Base-by-base conservation (phyloP, 1,140 invertebrate species). In the Hylaeus volcanicus region DNA sequence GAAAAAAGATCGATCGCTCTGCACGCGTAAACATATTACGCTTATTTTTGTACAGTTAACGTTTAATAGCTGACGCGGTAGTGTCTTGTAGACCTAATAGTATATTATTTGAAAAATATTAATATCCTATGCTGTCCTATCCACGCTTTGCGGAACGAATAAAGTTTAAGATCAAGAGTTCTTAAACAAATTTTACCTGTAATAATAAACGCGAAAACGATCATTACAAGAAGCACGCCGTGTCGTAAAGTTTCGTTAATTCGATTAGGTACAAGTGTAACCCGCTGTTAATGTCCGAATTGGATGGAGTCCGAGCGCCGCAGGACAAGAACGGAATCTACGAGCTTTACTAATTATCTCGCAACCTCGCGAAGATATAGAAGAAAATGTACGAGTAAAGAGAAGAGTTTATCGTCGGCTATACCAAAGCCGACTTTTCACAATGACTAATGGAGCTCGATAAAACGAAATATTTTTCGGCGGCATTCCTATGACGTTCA, bases 371-470 rank as follows among this genome's bases (percentile, higher is more conserved):
- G 5, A 53, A 14, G 15, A 15, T 61, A 70, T 12, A 43, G 60
- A 14, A 4, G 39, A 11, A 53, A 53, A 63, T 45, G 15, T 61
- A 61, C 3, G 15, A 53, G 75, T 78, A 78, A 78, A 78, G 14
- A 70, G 15, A 26, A n/a, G 75, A 43, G 45, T 78, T 78, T 78
- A 78, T 78, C 5, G 14, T 12, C 12, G 45, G 66, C 66, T n/a
- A 71, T 48, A 41, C 65, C 37, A 48, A 45, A 61, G 11, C 37
- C 39, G 66, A 71, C 39, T n/a, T 63, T 71, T 77, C 26, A 53
- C 55, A 53, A 1, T 53, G 56, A 61, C 41, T 48, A 14, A 61
- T 37, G 48, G 56, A 43, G 63, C 37, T 70, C n/a, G n/a, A 6
- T 78, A 53, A 71, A 61, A 14, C 4, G 26, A 26, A 43, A 63